These are phyloP conservation scores for Euleptes europaea DNA, from an alignment of 2,113 vertebrate species.

Conservation along the genomic window DNA sequence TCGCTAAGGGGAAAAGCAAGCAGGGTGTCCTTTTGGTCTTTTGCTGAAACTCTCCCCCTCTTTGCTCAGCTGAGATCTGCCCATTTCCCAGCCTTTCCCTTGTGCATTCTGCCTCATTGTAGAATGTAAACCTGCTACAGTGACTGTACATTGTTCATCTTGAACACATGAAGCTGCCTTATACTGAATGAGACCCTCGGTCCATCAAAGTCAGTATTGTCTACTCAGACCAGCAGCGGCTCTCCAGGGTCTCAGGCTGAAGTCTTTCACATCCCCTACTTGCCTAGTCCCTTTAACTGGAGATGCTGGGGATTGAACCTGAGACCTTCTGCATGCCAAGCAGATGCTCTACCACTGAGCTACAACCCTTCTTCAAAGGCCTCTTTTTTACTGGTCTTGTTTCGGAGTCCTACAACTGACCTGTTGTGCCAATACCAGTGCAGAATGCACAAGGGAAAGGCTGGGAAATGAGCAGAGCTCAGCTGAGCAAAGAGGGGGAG, in stretches of 20 bases:
- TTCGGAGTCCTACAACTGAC: background rate
- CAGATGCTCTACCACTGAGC: too few species aligned
- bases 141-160: background rate
- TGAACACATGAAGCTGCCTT: too few species aligned
- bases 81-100: background rate
- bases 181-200: too few species aligned
- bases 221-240: too few species aligned
- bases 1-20: background rate
- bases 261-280: too few species aligned
- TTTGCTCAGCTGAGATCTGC: background rate
- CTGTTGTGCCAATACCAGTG: background rate
- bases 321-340: too few species aligned
- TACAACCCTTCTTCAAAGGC: too few species aligned
- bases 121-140: background rate
- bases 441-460: background rate
- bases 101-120: background rate
- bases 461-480: background rate
- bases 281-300: too few species aligned
- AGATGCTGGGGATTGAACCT: too few species aligned
- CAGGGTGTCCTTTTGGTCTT: background rate
- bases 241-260: too few species aligned
- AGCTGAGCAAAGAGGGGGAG: background rate
- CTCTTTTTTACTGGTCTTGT: background rate
- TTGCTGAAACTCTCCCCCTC: background rate
- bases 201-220: too few species aligned